A percentile compares a stretch with the other conserved stretches of the same genome.
Conservation (phyloP, 2,888 invertebrate genomes). For the Campoplex capitator region DNA sequence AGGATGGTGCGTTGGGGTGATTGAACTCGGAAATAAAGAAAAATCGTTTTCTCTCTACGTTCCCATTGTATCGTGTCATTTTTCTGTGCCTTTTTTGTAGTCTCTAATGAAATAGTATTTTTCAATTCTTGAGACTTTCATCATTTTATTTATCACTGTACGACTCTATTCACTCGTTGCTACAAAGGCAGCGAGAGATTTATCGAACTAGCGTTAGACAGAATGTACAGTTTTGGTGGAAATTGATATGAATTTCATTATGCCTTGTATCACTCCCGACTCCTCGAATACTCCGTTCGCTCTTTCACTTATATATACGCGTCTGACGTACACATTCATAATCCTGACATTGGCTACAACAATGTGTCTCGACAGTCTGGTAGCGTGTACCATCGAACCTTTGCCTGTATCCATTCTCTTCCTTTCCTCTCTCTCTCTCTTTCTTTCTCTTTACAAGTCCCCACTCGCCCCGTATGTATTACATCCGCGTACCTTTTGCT, state of each 20-base stretch:
- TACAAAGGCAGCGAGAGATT: slow-evolving; percentile 13
- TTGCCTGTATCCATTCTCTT: slow-evolving; percentile 1
- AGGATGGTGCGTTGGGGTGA: not conserved
- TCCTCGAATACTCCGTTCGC: slow-evolving; percentile 32
- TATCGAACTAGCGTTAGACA: not conserved
- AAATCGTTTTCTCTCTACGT: not conserved
- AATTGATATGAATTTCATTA: slow-evolving; percentile 59
- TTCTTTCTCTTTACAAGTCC: not conserved
- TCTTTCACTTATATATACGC: slow-evolving; percentile 16
- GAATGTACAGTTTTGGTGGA: slow-evolving; percentile 1
- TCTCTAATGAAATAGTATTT: not conserved
- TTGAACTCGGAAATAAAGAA: not conserved
- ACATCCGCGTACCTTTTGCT: slow-evolving; percentile 32
- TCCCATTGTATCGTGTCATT: not conserved
- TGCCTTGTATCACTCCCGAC: slow-evolving; percentile 32
- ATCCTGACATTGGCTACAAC: slow-evolving; percentile 44
- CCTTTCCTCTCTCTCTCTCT: not conserved
- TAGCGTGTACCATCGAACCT: slow-evolving; percentile 10
- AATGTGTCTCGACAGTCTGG: slow-evolving; percentile 53
- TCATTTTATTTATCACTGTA: slow-evolving; percentile 5
- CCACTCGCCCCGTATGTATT: not conserved
- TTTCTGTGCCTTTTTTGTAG: not conserved
- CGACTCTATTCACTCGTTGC: slow-evolving; percentile 8
- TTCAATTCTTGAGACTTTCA: not conserved
- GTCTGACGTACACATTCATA: slow-evolving; percentile 36